A percentile compares a stretch with the other conserved stretches of the same genome.
phyloP scores from a whole-genome alignment of 2,888 invertebrate species.

The Atethmia centrago region DNA sequence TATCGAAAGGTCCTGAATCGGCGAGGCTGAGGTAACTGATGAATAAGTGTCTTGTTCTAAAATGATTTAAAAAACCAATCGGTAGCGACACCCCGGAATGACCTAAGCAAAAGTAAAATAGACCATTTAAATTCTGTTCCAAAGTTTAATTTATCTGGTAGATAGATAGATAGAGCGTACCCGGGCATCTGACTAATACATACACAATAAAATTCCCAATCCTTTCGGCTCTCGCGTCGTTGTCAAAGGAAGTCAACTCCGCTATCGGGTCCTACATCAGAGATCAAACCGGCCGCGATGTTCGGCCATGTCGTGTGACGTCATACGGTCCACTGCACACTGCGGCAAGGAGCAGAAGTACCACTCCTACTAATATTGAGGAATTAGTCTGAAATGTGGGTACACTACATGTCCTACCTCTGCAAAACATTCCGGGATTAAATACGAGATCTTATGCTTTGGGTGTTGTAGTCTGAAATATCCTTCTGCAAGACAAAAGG shows the following conservation, averaged over 20 bases:
- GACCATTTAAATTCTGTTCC: background rate
- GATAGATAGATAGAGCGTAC: constrained; percentile 1
- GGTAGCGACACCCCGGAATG: background rate
- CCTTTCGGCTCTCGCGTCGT: constrained; percentile 34
- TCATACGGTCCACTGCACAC: constrained; percentile 55
- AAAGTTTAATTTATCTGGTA: background rate
- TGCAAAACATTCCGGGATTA: too few species aligned
- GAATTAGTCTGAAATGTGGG: too few species aligned
- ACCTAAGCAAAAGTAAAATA: background rate
- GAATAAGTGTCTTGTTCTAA: background rate
- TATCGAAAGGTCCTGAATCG: too few species aligned
- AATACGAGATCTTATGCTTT: too few species aligned
- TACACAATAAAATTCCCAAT: constrained; percentile 22
- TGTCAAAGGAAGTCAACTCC: constrained; percentile 35
- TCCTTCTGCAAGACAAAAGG: background rate
- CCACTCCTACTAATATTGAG: background rate
- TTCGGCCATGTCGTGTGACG: constrained; percentile 59
- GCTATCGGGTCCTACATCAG: constrained; percentile 53
- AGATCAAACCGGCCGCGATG: constrained; percentile 63
- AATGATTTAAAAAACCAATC: background rate
- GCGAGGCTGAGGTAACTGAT: too few species aligned
- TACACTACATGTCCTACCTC: too few species aligned
- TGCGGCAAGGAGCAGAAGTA: constrained; percentile 6
- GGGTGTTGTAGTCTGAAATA: too few species aligned
- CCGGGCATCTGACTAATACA: constrained; percentile 2